Conservation (phyloP, 35 echinoderm and acorn worm species). For the Strongylocentrotus purpuratus region DNA sequence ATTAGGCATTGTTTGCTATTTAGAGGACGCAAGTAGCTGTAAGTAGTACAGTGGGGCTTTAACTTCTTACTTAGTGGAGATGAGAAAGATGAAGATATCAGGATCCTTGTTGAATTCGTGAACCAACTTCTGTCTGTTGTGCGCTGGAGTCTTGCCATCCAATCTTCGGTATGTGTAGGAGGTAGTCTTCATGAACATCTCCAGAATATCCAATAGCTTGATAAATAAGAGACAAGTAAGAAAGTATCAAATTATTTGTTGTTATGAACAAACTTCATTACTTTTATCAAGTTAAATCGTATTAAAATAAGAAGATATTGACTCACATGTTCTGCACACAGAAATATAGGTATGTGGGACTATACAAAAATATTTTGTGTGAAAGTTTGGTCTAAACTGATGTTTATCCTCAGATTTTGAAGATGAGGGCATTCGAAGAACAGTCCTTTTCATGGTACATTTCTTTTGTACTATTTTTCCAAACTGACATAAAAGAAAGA, state of each 20-base stretch:
- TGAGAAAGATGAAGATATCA: conserved; percentile 85
- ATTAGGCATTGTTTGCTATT: no score
- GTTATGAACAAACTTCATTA: not conserved
- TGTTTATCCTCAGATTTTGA: no score
- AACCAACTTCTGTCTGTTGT: conserved; percentile 70
- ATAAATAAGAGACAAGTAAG: not conserved
- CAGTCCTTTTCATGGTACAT: no score
- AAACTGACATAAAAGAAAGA: no score
- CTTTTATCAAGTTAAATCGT: not conserved
- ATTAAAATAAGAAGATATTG: no score
- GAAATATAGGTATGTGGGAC: no score
- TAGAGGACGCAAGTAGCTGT: no score
- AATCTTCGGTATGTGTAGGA: conserved; percentile 73
- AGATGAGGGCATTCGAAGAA: no score
- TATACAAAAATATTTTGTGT: no score
- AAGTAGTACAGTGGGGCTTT: not conserved
- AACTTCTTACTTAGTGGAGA: conserved; percentile 88
- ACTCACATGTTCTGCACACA: no score
- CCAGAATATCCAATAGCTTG: conserved; percentile 83
- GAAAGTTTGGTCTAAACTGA: no score
- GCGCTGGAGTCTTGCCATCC: conserved; percentile 81
- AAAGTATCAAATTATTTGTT: not conserved
- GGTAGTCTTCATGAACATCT: conserved; percentile 82
- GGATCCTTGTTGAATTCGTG: conserved; percentile 76
- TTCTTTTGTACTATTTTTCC: no score